phyloP scores from a whole-genome alignment of 92 coral and sea anemone genomes.

The Paramuricea clavata region DNA sequence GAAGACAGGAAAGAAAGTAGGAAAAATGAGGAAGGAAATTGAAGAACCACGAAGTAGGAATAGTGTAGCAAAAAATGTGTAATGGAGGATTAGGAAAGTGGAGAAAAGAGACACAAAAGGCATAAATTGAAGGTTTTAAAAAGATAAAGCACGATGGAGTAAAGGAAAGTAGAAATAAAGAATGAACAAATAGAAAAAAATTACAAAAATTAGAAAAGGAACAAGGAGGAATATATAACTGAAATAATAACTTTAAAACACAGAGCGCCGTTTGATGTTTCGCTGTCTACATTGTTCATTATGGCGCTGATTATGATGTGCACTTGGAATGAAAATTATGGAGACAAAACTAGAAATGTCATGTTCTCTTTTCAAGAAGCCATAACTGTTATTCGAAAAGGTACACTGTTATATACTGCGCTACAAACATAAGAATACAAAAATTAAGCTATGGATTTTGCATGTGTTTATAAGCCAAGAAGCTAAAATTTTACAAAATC shows the following conservation, averaged over 20 bases:
- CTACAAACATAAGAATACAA: no score
- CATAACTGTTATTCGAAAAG: conserved; percentile 71
- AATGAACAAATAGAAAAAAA: no score
- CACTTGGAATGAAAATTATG: conserved; percentile 93
- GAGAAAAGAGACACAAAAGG: no score
- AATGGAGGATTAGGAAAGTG: no score
- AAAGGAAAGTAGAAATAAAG: no score
- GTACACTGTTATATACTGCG: conserved; percentile 46
- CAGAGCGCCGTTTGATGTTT: conserved; percentile 92
- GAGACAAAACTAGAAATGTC: conserved; percentile 73
- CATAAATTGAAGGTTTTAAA: no score
- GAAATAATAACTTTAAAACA: background rate
- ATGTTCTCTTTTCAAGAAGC: conserved; percentile 71
- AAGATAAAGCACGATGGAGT: no score
- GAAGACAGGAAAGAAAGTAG: no score
- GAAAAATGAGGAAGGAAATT: no score
- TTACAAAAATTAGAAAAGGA: background rate
- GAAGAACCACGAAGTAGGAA: no score
- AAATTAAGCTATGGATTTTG: background rate
- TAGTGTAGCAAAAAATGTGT: no score
- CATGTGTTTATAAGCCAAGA: background rate
- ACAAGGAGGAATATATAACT: background rate
- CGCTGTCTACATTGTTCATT: conserved; percentile 63
- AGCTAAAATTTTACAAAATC: background rate
- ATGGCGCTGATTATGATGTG: conserved; percentile 72